Evolutionary conservation across 2,888 invertebrate species (phyloP), one percentile per base, ranked within the genome.

Genomic region (Melinaea marsaeus): DNA sequence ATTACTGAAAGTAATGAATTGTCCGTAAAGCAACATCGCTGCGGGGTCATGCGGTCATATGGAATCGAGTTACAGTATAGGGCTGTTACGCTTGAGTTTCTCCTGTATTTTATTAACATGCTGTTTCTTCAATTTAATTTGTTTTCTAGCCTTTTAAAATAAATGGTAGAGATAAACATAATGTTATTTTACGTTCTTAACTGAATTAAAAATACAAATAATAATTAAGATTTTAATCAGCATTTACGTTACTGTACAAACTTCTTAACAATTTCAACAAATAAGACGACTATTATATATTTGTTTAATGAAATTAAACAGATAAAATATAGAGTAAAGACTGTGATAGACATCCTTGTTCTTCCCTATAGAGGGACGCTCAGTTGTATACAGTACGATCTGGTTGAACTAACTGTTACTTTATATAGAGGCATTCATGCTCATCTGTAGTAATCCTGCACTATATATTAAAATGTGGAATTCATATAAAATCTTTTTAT

Each of bases 51-150:
- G 60, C 65, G 65, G 63, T 68, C 70, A 65, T 66, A 69, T 63
- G 60, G 61, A 64, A 45, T 61, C 55, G 56, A 58, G 63, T 61
- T 66, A 63, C 57, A 34, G 58, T 59, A 9, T 55, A 65, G 71
- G 73, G 70, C 74, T 64, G 64, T 77, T 80, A 82, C 81, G 79
- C 78, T 79, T 77, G 2, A 42, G 42, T 42, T 42, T 42, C 42
- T 42, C 33, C 46, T 11, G 32, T 47, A 9, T 2, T 42, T 42
- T 9, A 11, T 1, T 59, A 6, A 55, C 11, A 42, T 56, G 33
- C 42, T 45, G 34, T 34, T n/a, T 45, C 7, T 4, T 37, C 2
- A n/a, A n/a, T n/a, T n/a, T n/a, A n/a, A n/a, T n/a, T 54, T 32
- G 2, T 9, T 5, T 9, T 13, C 34, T 35, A 11, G 11, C n/a